These are phyloP conservation scores for Brachypteracias leptosomus DNA, from an alignment of 2,113 vertebrate genomes.

Conservation along the genomic window DNA sequence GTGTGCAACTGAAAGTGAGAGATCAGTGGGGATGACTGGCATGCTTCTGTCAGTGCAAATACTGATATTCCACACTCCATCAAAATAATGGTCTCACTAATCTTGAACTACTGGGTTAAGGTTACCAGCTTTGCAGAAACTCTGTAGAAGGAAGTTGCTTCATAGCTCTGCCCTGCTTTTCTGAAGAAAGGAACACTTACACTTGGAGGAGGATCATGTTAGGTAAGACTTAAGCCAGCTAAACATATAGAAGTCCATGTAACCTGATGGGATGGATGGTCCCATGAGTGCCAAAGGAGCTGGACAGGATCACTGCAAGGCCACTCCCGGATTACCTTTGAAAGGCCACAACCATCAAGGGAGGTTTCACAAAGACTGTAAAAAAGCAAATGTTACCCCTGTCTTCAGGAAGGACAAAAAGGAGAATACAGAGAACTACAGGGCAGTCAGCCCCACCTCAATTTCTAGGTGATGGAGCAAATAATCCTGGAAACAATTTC, in stretches of 20 bases:
- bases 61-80: not conserved
- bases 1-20: not conserved
- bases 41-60: not conserved
- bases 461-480: not conserved
- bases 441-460: not conserved
- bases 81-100: not conserved
- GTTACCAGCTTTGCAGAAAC: not conserved
- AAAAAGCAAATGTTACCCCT: not conserved
- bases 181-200: not conserved
- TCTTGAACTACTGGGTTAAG: not conserved
- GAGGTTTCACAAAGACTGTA: not conserved
- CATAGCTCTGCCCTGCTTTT: not conserved
- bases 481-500: not conserved
- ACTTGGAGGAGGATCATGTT: not conserved
- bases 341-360: not conserved
- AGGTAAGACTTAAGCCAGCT: not conserved
- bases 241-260: not conserved
- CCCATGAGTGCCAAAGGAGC: not conserved
- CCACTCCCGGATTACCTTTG: not conserved
- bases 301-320: not conserved
- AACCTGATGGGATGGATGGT: not conserved
- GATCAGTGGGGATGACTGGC: rapidly evolving
- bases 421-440: not conserved
- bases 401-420: not conserved
- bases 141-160: not conserved